These are phyloP conservation scores for Apteryx owenii DNA, from an alignment of 2,113 vertebrate genomes.

Conservation along the genomic window DNA sequence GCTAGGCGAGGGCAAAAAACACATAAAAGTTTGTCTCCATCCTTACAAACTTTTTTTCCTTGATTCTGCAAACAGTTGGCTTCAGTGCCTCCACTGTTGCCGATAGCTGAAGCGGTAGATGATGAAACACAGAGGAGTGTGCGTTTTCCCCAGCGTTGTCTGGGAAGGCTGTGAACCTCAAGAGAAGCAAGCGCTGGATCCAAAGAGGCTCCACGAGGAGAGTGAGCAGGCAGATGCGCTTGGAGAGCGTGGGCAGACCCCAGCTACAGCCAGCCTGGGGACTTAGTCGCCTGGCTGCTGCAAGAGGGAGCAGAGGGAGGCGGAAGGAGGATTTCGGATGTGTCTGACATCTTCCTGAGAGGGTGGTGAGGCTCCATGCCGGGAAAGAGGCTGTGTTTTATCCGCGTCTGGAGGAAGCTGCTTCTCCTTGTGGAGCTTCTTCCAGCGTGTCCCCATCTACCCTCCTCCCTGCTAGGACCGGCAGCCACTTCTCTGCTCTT, in stretches of 20 bases:
- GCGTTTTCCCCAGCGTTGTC: neutral
- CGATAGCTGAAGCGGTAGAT: neutral
- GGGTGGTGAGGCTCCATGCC: fast-evolving
- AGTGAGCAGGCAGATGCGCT: too few relatives aligned
- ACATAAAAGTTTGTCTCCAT: neutral
- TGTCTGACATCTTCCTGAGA: neutral
- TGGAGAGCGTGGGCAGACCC: neutral
- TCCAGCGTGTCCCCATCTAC: neutral
- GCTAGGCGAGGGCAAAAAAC: neutral
- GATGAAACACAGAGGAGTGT: neutral
- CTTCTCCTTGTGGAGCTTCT: neutral
- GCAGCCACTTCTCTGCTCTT: neutral
- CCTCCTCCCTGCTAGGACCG: too few relatives aligned
- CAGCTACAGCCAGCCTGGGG: neutral
- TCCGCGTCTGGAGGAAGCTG: neutral
- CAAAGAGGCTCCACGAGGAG: neutral
- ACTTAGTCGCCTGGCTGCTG: neutral
- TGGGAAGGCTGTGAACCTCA: neutral
- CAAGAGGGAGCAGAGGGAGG: neutral
- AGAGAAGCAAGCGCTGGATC: neutral
- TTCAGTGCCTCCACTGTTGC: neutral
- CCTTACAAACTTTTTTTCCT: neutral
- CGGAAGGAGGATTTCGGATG: neutral
- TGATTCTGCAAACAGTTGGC: neutral
- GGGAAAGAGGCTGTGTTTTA: neutral